Evolutionary conservation across 2,797 vertebrate species (phyloP), one percentile per base, ranked within the genome.

Genomic region (Lindbergichthys nudifrons): DNA sequence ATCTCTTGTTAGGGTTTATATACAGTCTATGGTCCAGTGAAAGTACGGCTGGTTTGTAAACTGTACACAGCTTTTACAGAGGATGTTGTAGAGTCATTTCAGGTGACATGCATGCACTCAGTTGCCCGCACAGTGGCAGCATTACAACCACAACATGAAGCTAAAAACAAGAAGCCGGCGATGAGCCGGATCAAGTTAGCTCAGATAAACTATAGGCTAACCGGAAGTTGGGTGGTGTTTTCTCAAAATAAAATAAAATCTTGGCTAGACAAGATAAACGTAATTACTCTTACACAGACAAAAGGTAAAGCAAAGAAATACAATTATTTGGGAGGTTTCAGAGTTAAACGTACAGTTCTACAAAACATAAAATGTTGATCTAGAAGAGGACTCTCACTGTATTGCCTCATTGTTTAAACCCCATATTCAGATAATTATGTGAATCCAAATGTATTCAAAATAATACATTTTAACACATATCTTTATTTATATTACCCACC

Each of bases 91-190:
- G 70, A 69, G 74, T 73, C 73, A 77, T 30, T 59, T 69, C 50
- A 79, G 66, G 60, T 84, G 85, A 78, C 79, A 65, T 77, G 75
- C 79, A 65, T 77, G 75, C 32, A 53, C 80, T 52, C 59, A 3
- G 46, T 11, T 82, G 66, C 57, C 91, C 91, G 69, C 89, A 78
- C 2, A 81, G 87, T 65, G 90, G 88, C 89, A 78, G 82, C 86
- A 75, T 74, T 68, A 75, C 53, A 56, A 36, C 72, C 72, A 60
- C 71, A 68, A 69, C 60, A 75, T 26, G 23, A 54, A 74, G 83
- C 81, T 69, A 39, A 84, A 86, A 91, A 90, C 82, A 88, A 82
- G 89, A 76, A 89, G 90, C 81, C 81, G 72, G 76, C 65, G 72
- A 59, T n/a, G 52, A 63, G 41, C 45, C 3, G 15, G 0, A 2